Evolutionary conservation across 2,113 vertebrate species (phyloP).

Genomic region (Chaetura pelagica): DNA sequence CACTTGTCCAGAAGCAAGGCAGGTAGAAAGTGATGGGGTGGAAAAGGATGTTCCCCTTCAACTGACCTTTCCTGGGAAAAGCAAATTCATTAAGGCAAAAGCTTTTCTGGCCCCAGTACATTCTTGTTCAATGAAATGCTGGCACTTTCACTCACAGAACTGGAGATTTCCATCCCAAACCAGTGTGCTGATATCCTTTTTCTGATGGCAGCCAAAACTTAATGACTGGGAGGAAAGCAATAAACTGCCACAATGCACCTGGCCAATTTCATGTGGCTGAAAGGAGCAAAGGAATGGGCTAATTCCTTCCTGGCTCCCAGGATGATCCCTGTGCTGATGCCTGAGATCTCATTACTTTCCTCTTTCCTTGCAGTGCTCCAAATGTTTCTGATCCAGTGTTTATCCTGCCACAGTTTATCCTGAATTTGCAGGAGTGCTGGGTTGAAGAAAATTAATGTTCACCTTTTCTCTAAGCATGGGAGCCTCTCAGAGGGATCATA

Average conservation of each 20-base stretch:
- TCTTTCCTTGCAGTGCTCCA: neutral
- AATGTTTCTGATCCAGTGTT: neutral
- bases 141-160: conserved; percentile 2
- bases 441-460: neutral
- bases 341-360: conserved; percentile 1
- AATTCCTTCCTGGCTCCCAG: conserved; percentile 51
- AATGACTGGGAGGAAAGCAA: conserved; percentile 40
- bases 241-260: conserved; percentile 30
- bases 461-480: neutral
- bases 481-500: neutral
- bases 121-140: conserved; percentile 27
- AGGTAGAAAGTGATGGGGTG: neutral
- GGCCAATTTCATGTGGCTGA: conserved; percentile 32
- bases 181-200: conserved; percentile 42
- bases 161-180: conserved; percentile 16
- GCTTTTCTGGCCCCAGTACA: neutral
- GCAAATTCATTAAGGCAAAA: conserved; percentile 26
- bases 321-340: neutral
- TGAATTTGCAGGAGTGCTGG: neutral
- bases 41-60: neutral
- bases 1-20: neutral
- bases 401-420: neutral
- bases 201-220: conserved; percentile 52
- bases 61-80: conserved; percentile 22
- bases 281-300: neutral